Conservation (phyloP, 1,140 invertebrate species). For the Eumeta japonica region DNA sequence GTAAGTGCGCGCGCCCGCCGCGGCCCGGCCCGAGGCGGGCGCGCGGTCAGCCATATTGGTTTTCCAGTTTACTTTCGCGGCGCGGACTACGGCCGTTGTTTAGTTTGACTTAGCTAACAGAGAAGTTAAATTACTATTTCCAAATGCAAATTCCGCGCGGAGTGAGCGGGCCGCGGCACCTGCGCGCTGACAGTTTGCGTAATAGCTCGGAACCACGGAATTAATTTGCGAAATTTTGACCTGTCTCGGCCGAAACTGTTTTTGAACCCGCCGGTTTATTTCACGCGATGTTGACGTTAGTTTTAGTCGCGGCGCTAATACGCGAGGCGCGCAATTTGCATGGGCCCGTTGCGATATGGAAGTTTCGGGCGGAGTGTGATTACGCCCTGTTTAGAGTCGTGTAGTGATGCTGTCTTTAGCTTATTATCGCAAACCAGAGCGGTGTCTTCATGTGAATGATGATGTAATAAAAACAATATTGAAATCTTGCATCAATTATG, state of each 20-base stretch:
- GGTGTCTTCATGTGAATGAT: background rate
- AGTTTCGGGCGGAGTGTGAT: background rate
- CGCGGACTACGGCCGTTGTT: background rate
- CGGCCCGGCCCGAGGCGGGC: no score
- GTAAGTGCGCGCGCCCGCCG: no score
- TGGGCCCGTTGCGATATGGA: no score
- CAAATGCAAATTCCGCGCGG: slow-evolving; percentile 43
- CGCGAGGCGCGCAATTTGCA: no score
- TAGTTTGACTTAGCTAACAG: slow-evolving; percentile 27
- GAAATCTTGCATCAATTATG: no score
- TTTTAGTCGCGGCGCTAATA: no score
- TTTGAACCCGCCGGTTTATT: slow-evolving; percentile 28
- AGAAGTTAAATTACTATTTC: slow-evolving; percentile 54
- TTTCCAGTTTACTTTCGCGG: background rate
- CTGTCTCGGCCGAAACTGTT: slow-evolving; percentile 42
- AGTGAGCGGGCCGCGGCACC: slow-evolving; percentile 33
- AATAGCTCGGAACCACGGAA: slow-evolving; percentile 51
- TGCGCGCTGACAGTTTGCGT: slow-evolving; percentile 47
- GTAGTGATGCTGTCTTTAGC: no score
- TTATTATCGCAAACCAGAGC: background rate
- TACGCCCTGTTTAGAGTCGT: background rate
- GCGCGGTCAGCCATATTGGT: background rate
- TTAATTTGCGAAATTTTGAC: slow-evolving; percentile 52
- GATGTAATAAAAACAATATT: slow-evolving; percentile 1
- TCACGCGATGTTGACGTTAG: background rate